Conservation (phyloP, 2,888 invertebrate species). For the Galerucella nymphaeae region DNA sequence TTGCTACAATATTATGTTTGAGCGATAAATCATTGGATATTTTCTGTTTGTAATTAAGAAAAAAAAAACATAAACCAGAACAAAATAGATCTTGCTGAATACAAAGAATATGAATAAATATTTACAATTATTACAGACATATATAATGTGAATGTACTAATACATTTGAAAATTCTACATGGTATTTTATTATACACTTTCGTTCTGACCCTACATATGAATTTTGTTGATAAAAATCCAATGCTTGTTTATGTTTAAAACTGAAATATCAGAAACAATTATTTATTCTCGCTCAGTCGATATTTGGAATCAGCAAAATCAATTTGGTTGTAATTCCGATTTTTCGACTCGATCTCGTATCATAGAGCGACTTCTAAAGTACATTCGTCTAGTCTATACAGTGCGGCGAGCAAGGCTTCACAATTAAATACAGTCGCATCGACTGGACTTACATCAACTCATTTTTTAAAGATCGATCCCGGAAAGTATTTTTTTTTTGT, state of each 20-base stretch:
- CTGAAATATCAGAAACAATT: no score
- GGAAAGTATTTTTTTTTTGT: constrained; percentile 20
- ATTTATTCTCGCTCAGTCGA: no score
- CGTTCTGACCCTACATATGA: background rate
- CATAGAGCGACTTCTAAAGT: constrained; percentile 1
- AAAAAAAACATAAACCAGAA: background rate
- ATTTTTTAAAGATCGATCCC: constrained; percentile 9
- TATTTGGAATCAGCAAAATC: constrained; percentile 4
- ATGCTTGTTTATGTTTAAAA: background rate
- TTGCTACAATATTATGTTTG: constrained; percentile 6
- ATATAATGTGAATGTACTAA: background rate
- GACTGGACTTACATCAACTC: constrained; percentile 8
- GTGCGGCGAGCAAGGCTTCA: constrained; percentile 17
- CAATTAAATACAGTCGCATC: background rate
- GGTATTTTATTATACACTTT: background rate
- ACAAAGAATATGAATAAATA: background rate
- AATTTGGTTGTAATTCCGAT: constrained; percentile 1
- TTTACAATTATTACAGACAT: constrained; percentile 3
- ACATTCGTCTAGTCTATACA: constrained; percentile 19
- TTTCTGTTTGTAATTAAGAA: background rate
- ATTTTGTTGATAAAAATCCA: background rate
- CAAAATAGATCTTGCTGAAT: constrained; percentile 5
- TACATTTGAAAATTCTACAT: background rate
- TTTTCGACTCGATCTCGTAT: constrained; percentile 1
- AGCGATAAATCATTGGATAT: constrained; percentile 6